Base-by-base conservation (phyloP, 1,140 invertebrate genomes). In the Achatina immaculata region DNA sequence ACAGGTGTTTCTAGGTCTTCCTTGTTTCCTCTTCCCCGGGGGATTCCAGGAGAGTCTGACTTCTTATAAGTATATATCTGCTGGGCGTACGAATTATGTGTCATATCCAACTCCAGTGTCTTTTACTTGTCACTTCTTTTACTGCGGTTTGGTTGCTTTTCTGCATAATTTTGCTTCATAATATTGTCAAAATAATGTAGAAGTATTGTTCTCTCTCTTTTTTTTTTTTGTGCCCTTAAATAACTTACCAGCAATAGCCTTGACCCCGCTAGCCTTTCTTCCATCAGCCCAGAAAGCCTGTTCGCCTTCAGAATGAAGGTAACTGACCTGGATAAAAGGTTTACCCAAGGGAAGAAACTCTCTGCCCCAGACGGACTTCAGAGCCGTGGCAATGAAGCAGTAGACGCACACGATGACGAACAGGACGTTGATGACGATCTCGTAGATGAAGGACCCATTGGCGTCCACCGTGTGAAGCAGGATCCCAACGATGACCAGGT, bases 311-410 rank as follows among this genome's bases (percentile, higher is more conserved):
- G 84, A 83, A 55, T 85, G 82, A 4, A 88, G 80, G 24, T 83
- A 83, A 77, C 86, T 88, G 48, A 88, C 85, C 71, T 86, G 82
- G 0, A 86, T 36, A 11, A 86, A 65, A 21, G 87, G 87, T 36
- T 78, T 85, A n/a, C 87, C 87, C 16, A 83, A 21, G 16, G 87
- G 86, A 21, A 88, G 74, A n/a, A 88, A 43, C 16, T 86, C 84
- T 58, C 81, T 74, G 0, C 85, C 85, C 71, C 71, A 83, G 0
- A 83, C 51, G n/a, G 82, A 66, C 69, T 79, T 86, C 24, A 87
- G 62, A 24, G 68, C 80, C 0, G 72, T 78, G 11, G 86, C 85
- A 34, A 86, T n/a, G 79, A 86, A 85, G 58, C 84, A 85, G 71
- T 88, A 88, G 9, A 86, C 38, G 38, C 80, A 85, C 3, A 84